Evolutionary conservation across 2,113 vertebrate species (phyloP).

Genomic region (Chloropsis cyanopogon): DNA sequence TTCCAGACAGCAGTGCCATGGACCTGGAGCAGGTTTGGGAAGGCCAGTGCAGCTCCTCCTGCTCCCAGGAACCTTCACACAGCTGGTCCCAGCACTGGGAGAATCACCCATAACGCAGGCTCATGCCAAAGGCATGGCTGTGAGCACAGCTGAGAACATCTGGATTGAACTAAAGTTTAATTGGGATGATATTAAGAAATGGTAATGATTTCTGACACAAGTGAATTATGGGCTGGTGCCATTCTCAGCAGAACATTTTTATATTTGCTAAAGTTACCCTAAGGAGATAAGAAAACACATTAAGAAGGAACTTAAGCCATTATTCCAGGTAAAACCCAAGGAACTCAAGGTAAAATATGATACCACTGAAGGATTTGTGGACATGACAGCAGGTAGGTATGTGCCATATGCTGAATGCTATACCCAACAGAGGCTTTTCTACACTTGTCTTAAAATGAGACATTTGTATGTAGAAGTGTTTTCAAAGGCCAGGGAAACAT

Average conservation of each 20-base stretch:
- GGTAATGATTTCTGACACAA: not conserved
- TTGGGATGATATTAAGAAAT: not conserved
- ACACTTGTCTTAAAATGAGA: not conserved
- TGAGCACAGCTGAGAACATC: not conserved
- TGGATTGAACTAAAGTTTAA: not conserved
- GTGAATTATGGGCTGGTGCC: not conserved
- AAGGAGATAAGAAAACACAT: not conserved
- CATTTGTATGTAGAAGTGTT: not conserved
- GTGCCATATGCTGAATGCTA: not conserved
- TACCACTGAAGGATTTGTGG: not conserved
- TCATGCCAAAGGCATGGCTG: not conserved
- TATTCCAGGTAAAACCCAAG: not conserved
- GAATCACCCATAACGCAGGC: not conserved
- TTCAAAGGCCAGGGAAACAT: not conserved
- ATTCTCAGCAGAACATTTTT: not conserved
- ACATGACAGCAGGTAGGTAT: not conserved
- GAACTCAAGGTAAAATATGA: not conserved
- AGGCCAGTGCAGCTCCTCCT: not conserved
- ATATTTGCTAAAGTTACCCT: not conserved
- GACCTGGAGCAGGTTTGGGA: accelerated
- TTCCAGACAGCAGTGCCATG: not conserved
- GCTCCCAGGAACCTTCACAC: not conserved
- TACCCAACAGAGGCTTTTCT: not conserved
- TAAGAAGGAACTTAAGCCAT: not conserved
- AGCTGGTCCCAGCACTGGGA: not conserved